A percentile compares a stretch with the other conserved stretches of the same genome.
These are phyloP conservation scores for Magallana angulata DNA, from an alignment of 1,140 invertebrate species.

Conservation along the genomic window DNA sequence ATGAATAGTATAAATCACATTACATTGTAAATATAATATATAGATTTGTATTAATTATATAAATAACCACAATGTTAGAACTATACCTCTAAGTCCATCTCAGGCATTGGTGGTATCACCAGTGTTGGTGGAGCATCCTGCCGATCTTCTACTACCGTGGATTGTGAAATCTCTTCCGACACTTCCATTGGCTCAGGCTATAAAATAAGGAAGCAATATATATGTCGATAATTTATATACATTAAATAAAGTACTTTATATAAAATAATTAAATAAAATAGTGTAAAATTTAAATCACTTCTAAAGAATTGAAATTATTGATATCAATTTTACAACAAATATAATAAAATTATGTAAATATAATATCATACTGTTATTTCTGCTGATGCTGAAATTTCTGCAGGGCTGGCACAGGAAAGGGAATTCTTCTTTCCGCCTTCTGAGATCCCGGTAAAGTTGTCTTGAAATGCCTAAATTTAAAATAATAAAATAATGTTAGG, in stretches of 20 bases:
- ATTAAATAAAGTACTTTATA: not conserved
- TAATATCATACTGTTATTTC: not conserved
- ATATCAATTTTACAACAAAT: not conserved
- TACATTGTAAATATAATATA: not conserved
- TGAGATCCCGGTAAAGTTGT: not conserved
- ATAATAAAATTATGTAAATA: not conserved
- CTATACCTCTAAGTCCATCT: not conserved
- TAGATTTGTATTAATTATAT: not conserved
- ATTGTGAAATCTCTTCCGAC: not conserved
- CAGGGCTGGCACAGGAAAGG: not conserved
- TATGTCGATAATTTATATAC: not conserved
- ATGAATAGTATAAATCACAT: too few species aligned
- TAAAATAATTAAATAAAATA: not conserved
- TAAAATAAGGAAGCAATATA: not conserved
- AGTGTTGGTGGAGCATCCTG: not conserved
- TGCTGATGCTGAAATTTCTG: not conserved
- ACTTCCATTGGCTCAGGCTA: not conserved
- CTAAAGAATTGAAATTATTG: not conserved
- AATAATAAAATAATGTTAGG: not conserved
- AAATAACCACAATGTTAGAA: not conserved
- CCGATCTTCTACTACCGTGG: not conserved
- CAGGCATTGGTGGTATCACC: not conserved
- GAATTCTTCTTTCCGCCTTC: not conserved
- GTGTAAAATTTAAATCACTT: not conserved
- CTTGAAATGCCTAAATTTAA: not conserved